Evolutionary conservation across 2,888 invertebrate species (phyloP).

Genomic region (Apeira syringaria): DNA sequence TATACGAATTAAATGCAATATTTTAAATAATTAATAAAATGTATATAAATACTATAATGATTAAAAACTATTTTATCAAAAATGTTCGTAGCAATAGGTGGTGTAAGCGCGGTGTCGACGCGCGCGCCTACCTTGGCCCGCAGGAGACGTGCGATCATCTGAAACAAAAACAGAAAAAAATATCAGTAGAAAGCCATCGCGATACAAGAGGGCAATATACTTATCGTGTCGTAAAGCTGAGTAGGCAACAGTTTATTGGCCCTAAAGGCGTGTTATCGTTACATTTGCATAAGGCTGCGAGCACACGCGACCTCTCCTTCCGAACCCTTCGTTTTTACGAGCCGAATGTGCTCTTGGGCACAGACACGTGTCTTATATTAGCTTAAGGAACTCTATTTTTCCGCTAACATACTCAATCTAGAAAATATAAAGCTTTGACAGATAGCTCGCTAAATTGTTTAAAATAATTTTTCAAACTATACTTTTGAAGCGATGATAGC

Average conservation of each 20-base stretch:
- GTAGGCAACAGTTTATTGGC: slow-evolving; percentile 79
- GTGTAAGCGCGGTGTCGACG: too few species aligned
- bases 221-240: slow-evolving; percentile 77
- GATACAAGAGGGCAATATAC: slow-evolving; percentile 68
- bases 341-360: slow-evolving; percentile 47
- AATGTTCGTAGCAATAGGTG: too few species aligned
- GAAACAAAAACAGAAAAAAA: slow-evolving; percentile 52
- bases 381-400: slow-evolving; percentile 42
- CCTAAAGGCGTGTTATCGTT: slow-evolving; percentile 77
- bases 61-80: too few species aligned
- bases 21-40: too few species aligned
- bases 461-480: too few species aligned
- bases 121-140: slow-evolving; percentile 12
- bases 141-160: slow-evolving; percentile 42
- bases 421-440: too few species aligned
- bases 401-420: slow-evolving; percentile 12
- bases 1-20: too few species aligned
- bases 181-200: slow-evolving; percentile 44
- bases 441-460: too few species aligned
- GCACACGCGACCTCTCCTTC: slow-evolving; percentile 52
- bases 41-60: too few species aligned
- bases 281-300: slow-evolving; percentile 74
- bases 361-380: slow-evolving; percentile 39
- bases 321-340: slow-evolving; percentile 72
- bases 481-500: too few species aligned